These are phyloP conservation scores for Peucedramus taeniatus DNA, from an alignment of 2,113 vertebrate genomes.

Conservation along the genomic window DNA sequence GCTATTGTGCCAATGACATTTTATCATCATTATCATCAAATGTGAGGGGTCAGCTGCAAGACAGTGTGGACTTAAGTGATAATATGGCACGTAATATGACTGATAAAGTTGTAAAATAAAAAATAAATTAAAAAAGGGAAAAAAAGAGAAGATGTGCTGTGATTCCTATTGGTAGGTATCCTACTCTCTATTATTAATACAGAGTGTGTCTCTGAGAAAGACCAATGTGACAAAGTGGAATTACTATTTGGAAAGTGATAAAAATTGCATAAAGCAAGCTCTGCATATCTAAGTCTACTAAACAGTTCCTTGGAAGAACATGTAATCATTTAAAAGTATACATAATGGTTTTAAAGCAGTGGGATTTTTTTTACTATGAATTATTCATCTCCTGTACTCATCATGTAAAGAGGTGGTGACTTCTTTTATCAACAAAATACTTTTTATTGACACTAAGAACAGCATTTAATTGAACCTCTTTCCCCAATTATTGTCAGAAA, in stretches of 20 bases:
- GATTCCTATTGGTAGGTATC: neutral
- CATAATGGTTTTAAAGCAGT: constrained; percentile 32
- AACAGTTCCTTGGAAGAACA: constrained; percentile 7
- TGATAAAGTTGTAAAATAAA: neutral
- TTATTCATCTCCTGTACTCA: constrained; percentile 50
- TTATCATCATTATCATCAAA: neutral
- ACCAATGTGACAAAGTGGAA: neutral
- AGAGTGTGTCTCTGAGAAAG: neutral
- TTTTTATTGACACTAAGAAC: constrained; percentile 39
- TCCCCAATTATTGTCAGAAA: constrained; percentile 59
- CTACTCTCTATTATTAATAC: neutral
- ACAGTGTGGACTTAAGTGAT: neutral
- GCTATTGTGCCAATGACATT: neutral
- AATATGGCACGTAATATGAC: neutral
- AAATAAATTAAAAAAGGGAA: neutral
- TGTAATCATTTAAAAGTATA: neutral
- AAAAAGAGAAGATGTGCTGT: neutral
- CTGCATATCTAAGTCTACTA: constrained; percentile 1
- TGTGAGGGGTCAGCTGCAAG: neutral
- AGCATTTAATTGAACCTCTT: constrained; percentile 53
- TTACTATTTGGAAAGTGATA: neutral
- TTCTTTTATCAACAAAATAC: constrained; percentile 51
- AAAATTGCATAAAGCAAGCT: neutral
- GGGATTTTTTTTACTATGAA: constrained; percentile 54
- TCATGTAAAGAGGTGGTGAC: constrained; percentile 27